Conservation (phyloP, 2,113 vertebrate species). For the Myiopsitta monachus region DNA sequence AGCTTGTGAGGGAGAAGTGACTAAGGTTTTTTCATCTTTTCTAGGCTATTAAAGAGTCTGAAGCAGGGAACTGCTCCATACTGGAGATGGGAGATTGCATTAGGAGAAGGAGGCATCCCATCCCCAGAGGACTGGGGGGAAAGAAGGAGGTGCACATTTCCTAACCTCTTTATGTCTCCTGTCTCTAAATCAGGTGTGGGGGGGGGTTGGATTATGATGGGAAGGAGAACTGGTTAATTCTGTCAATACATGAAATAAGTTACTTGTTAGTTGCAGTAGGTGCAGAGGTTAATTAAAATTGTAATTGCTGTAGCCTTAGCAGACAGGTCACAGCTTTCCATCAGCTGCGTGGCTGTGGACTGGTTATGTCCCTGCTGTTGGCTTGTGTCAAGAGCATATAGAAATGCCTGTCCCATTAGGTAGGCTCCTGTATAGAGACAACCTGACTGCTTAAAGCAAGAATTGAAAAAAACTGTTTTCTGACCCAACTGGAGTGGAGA, state of each 20-base stretch:
- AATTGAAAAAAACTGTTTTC: not conserved
- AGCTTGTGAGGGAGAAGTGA: not conserved
- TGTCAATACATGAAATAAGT: slow-evolving; percentile 9
- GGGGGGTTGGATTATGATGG: not conserved
- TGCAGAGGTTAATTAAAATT: slow-evolving; percentile 52
- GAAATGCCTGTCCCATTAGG: not conserved
- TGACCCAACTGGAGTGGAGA: not conserved
- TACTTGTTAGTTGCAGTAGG: not conserved
- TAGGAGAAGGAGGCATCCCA: not conserved
- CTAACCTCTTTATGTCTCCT: not conserved
- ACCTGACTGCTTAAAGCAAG: not conserved
- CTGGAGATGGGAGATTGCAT: not conserved
- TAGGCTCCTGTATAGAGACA: not conserved
- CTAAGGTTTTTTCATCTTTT: not conserved
- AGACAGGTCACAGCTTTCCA: not conserved
- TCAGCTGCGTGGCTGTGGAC: rapidly evolving
- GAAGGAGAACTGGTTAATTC: not conserved
- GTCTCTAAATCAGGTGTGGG: not conserved
- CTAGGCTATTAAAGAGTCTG: not conserved
- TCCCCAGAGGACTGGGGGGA: not conserved
- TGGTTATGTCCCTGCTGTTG: not conserved
- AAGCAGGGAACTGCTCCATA: not conserved
- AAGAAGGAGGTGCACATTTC: not conserved
- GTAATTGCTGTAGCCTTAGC: not conserved
- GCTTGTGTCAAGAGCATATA: not conserved